These are phyloP conservation scores for Dryadula phaetusa DNA, from an alignment of 2,888 invertebrate genomes.

Conservation along the genomic window DNA sequence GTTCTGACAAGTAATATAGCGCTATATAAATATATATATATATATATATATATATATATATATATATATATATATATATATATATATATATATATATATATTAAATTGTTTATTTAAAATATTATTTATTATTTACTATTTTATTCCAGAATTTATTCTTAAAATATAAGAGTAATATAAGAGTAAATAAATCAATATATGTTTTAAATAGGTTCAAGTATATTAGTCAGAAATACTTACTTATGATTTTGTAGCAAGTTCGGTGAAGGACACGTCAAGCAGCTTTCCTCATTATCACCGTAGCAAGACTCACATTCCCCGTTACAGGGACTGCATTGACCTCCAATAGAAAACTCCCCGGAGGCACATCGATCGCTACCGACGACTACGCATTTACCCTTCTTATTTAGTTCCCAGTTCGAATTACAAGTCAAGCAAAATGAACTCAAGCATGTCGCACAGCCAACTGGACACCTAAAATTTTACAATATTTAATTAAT, in stretches of 20 bases:
- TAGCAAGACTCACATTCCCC: constrained; percentile 93
- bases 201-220: too few relatives aligned
- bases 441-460: constrained; percentile 88
- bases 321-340: constrained; percentile 90
- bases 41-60: too few relatives aligned
- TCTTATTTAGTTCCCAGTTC: constrained; percentile 90
- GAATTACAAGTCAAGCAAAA: constrained; percentile 89
- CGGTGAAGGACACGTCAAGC: constrained; percentile 90
- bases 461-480: constrained; percentile 89
- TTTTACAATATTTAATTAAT: neutral
- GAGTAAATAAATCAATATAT: too few relatives aligned
- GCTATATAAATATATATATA: too few relatives aligned
- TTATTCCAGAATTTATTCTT: too few relatives aligned
- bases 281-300: constrained; percentile 89
- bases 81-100: too few relatives aligned
- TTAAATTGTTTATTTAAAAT: too few relatives aligned
- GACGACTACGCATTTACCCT: constrained; percentile 88
- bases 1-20: too few relatives aligned
- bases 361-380: constrained; percentile 88
- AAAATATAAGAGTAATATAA: too few relatives aligned
- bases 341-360: constrained; percentile 85
- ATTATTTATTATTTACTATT: too few relatives aligned
- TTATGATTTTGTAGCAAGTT: constrained; percentile 87
- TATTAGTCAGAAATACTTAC: constrained; percentile 53
- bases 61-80: too few relatives aligned